Evolutionary conservation across 2,888 invertebrate genomes (phyloP).

Genomic region (Drosophila melanocephala): DNA sequence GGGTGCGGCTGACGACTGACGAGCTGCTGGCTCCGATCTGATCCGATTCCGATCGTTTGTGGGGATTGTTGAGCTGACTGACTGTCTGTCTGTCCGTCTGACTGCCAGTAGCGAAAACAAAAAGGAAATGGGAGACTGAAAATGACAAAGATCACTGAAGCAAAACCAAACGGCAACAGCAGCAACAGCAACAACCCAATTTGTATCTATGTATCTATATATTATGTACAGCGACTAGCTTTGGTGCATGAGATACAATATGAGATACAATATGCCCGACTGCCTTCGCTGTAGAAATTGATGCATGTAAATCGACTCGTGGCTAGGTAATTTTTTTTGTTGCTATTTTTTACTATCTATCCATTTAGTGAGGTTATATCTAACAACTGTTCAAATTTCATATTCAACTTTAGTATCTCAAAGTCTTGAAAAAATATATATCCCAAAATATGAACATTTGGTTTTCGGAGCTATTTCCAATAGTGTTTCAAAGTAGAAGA

Average conservation of each 20-base stretch:
- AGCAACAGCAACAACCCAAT: constrained; percentile 56
- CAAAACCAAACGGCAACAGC: constrained; percentile 65
- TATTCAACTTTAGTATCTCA: neutral
- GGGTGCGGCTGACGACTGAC: constrained; percentile 65
- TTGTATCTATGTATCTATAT: constrained; percentile 65
- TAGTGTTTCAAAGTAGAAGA: neutral
- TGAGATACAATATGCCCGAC: constrained; percentile 39
- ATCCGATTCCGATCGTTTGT: constrained; percentile 40
- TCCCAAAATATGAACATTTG: neutral
- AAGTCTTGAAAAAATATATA: neutral
- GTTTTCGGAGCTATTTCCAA: neutral
- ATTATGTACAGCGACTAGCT: constrained; percentile 21
- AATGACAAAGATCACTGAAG: constrained; percentile 83
- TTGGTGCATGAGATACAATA: constrained; percentile 32
- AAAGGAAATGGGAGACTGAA: constrained; percentile 77
- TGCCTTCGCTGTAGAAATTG: constrained; percentile 36
- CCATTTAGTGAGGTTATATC: constrained; percentile 1
- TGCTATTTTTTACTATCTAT: neutral
- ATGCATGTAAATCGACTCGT: constrained; percentile 29
- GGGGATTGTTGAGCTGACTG: constrained; percentile 39
- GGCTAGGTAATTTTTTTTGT: constrained; percentile 3
- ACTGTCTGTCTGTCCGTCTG: constrained; percentile 2
- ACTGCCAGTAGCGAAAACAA: constrained; percentile 39
- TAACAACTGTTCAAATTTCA: neutral
- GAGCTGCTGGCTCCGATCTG: constrained; percentile 37